A percentile compares a stretch with the other conserved stretches of the same genome.
Conservation (phyloP, 2,888 invertebrate genomes). For the Plusia festucae region DNA sequence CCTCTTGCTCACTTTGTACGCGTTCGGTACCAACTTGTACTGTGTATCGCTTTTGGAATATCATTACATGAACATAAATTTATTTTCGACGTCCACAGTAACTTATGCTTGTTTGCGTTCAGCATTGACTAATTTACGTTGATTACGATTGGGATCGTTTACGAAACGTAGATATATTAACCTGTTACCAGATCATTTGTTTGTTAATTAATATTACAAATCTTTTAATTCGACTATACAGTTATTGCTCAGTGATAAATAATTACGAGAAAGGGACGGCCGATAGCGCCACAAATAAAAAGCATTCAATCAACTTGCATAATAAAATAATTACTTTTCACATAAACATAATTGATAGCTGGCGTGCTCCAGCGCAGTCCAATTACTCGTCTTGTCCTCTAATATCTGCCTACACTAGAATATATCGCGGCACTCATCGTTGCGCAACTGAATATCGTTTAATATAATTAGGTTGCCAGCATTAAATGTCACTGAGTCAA, state of each 20-base stretch:
- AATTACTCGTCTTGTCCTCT: constrained; percentile 68
- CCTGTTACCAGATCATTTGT: constrained; percentile 30
- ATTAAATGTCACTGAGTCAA: constrained; percentile 75
- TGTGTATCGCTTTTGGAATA: constrained; percentile 66
- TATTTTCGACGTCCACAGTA: constrained; percentile 62
- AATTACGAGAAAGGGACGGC: constrained; percentile 38
- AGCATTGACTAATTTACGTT: constrained; percentile 54
- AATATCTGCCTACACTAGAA: constrained; percentile 65
- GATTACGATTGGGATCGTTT: constrained; percentile 57
- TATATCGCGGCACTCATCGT: constrained; percentile 63
- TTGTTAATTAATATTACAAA: constrained; percentile 30
- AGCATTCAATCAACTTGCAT: constrained; percentile 60
- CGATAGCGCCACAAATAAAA: constrained; percentile 41
- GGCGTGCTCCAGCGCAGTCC: constrained; percentile 59
- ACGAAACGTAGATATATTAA: constrained; percentile 40
- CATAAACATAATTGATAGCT: constrained; percentile 70
- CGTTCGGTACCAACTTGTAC: constrained; percentile 52
- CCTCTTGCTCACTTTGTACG: constrained; percentile 59
- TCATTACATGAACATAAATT: constrained; percentile 70
- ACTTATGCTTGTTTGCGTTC: constrained; percentile 66
- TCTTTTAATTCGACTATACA: constrained; percentile 10
- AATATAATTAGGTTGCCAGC: constrained; percentile 70
- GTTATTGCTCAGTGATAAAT: constrained; percentile 28
- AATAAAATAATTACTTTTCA: constrained; percentile 68
- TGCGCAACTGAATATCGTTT: constrained; percentile 67